Evolutionary conservation across 2,113 vertebrate genomes (phyloP).

Genomic region (Eudyptes chrysolophus): DNA sequence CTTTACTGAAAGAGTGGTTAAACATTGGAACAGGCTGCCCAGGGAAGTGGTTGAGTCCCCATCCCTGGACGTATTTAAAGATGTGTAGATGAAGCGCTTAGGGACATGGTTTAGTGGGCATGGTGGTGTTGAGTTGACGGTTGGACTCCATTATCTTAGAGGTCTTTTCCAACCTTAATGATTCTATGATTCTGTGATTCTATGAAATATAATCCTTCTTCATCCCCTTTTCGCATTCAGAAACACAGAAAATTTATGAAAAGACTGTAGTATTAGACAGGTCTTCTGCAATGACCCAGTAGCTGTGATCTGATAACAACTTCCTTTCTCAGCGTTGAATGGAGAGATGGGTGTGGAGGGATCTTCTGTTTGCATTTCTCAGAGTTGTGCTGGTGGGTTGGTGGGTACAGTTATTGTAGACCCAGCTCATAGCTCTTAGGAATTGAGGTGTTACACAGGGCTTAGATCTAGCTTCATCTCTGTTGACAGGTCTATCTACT

Average conservation of each 20-base stretch:
- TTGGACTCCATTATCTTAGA: no score
- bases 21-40: no score
- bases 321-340: accelerated
- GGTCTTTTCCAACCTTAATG: no score
- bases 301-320: background rate
- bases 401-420: background rate
- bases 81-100: no score
- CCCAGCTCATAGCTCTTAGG: background rate
- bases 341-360: background rate
- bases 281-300: background rate
- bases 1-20: no score
- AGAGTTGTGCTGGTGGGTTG: background rate
- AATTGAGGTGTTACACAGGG: background rate
- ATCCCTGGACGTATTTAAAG: no score
- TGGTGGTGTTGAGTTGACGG: no score
- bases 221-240: background rate
- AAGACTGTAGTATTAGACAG: background rate
- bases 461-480: background rate
- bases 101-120: no score
- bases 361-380: background rate
- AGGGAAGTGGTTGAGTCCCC: no score
- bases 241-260: background rate
- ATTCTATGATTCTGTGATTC: no score
- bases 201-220: background rate
- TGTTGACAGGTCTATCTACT: background rate